A percentile compares a stretch with the other conserved stretches of the same genome.
Evolutionary conservation across 2,888 invertebrate species (phyloP).

Genomic region (Drosophila prolongata): DNA sequence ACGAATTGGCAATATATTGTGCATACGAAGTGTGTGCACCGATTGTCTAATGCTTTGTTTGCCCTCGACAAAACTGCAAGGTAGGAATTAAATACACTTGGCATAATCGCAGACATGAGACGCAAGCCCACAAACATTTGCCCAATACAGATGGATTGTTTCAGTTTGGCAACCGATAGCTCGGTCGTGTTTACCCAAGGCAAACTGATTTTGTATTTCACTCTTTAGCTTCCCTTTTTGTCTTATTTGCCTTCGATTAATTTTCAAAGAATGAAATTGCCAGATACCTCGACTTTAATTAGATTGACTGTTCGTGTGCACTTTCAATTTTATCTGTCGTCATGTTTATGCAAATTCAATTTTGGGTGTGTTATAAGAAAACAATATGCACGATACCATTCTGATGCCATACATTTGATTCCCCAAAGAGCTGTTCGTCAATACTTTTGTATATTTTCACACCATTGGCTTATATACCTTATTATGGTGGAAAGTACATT

Average conservation of each 20-base stretch:
- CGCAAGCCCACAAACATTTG: constrained; percentile 3
- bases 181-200: constrained; percentile 4
- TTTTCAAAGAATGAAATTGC: constrained; percentile 16
- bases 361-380: constrained; percentile 33
- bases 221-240: background rate
- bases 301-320: constrained; percentile 20
- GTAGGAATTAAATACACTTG: constrained; percentile 62
- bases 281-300: constrained; percentile 50
- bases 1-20: constrained; percentile 38
- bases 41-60: constrained; percentile 42
- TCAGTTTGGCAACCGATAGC: background rate
- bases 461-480: no score
- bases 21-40: constrained; percentile 26
- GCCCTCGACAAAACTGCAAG: constrained; percentile 51
- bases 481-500: background rate
- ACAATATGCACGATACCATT: background rate
- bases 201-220: background rate
- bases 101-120: constrained; percentile 51
- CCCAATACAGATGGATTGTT: constrained; percentile 1
- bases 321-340: background rate
- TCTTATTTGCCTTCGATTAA: constrained; percentile 24
- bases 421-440: constrained; percentile 2
- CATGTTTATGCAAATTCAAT: constrained; percentile 44
- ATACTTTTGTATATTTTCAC: background rate
- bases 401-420: constrained; percentile 1